Evolutionary conservation across 1,140 invertebrate species (phyloP).

Genomic region (Liolophura sinensis): DNA sequence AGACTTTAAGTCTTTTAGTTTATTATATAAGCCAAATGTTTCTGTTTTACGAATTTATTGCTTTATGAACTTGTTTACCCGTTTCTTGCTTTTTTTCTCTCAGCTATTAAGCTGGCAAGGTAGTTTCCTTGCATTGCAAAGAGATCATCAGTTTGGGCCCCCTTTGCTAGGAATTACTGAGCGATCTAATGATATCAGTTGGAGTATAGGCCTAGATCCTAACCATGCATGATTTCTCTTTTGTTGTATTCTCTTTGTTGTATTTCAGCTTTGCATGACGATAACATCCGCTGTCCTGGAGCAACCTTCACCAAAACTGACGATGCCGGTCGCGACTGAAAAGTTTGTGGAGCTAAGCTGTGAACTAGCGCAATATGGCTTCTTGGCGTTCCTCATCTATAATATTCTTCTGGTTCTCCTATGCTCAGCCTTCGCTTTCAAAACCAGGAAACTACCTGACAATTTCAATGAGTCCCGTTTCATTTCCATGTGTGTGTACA

Average conservation of each 20-base stretch:
- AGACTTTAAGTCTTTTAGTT: no score
- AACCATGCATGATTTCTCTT: neutral
- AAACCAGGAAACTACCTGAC: slow-evolving; percentile 55
- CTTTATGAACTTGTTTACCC: no score
- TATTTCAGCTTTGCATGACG: slow-evolving; percentile 26
- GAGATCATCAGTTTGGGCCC: neutral
- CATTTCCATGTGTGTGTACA: slow-evolving; percentile 39
- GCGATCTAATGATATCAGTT: no score
- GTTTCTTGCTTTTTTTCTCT: no score
- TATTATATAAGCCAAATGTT: no score
- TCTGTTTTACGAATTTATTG: no score
- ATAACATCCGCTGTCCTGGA: slow-evolving; percentile 23
- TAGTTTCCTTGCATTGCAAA: no score
- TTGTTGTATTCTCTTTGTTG: slow-evolving; percentile 5
- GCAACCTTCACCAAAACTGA: slow-evolving; percentile 16
- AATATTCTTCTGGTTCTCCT: slow-evolving; percentile 83
- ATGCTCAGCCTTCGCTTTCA: slow-evolving; percentile 85
- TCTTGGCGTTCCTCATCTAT: slow-evolving; percentile 68
- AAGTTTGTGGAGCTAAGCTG: slow-evolving; percentile 29
- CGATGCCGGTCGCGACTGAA: slow-evolving; percentile 10
- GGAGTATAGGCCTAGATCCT: neutral
- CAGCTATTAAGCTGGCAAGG: no score
- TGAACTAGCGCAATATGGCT: slow-evolving; percentile 12
- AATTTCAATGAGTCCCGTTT: slow-evolving; percentile 44
- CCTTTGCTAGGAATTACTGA: no score